A percentile compares a stretch with the other conserved stretches of the same genome.
These are phyloP conservation scores for Pelusios castaneus DNA, from an alignment of 2,113 vertebrate genomes.

Conservation along the genomic window DNA sequence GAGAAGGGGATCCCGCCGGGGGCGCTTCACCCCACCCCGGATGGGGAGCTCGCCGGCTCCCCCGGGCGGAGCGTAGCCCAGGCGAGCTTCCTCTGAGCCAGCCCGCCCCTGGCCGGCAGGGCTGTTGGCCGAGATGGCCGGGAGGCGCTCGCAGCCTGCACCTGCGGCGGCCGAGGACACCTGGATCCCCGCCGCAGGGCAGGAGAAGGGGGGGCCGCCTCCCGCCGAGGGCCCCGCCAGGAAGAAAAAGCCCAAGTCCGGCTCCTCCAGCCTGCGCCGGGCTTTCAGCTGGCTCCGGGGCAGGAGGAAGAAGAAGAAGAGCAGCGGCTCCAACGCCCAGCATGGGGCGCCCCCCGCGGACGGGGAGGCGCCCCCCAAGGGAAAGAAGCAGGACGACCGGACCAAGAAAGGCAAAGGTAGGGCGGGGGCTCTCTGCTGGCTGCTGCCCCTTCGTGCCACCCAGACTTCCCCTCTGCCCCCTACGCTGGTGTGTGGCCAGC, in stretches of 20 bases:
- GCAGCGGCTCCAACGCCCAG: not conserved
- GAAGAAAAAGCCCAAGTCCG: conserved; percentile 76
- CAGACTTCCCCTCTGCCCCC: not conserved
- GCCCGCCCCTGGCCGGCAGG: not conserved
- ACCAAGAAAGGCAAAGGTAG: conserved; percentile 61
- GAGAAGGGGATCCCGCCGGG: not conserved
- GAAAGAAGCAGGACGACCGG: conserved; percentile 66
- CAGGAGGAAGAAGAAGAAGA: conserved; percentile 78
- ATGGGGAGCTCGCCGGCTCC: conserved; percentile 22
- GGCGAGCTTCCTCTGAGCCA: not conserved
- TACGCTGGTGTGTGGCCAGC: not conserved
- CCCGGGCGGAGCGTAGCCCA: not conserved
- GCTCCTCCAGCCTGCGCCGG: conserved; percentile 82
- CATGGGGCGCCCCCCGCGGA: conserved; percentile 42
- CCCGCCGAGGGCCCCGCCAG: conserved; percentile 49
- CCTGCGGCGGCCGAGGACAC: conserved; percentile 80
- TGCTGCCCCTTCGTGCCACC: not conserved
- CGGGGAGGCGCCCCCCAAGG: conserved; percentile 34
- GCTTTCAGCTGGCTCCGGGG: conserved; percentile 90
- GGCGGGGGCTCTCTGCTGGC: not conserved
- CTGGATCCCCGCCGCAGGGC: conserved; percentile 59
- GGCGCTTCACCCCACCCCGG: too few relatives aligned
- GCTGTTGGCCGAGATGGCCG: conserved; percentile 80
- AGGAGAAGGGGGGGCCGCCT: not conserved
- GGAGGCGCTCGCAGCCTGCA: conserved; percentile 79